A percentile compares a stretch with the other conserved stretches of the same genome.
These are phyloP conservation scores for Diachasma alloeum DNA, from an alignment of 1,140 invertebrate genomes.

Conservation along the genomic window DNA sequence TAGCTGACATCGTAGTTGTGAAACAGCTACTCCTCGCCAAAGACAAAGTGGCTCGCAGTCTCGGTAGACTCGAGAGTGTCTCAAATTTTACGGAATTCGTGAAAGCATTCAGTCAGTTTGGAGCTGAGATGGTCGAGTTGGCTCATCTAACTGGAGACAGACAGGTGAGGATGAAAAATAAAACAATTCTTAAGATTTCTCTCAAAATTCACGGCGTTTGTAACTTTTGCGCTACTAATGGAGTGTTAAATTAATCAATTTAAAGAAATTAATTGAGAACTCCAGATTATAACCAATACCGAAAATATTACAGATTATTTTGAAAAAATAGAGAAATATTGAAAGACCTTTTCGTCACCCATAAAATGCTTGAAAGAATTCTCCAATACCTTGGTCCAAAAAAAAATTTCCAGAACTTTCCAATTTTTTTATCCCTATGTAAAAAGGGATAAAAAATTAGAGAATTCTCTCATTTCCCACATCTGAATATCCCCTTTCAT, in stretches of 20 bases:
- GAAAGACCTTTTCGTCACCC: neutral
- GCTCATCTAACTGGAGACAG: conserved; percentile 87
- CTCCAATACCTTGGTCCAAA: neutral
- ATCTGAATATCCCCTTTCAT: too few relatives aligned
- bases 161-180: conserved; percentile 46
- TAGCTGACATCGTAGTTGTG: conserved; percentile 98
- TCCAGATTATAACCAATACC: too few relatives aligned
- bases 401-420: neutral
- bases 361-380: neutral
- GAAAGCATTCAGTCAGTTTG: conserved; percentile 97
- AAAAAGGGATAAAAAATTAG: too few relatives aligned
- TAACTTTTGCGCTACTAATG: too few relatives aligned
- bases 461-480: too few relatives aligned
- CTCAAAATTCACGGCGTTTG: too few relatives aligned
- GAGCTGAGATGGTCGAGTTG: conserved; percentile 97
- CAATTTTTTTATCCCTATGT: too few relatives aligned
- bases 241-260: too few relatives aligned
- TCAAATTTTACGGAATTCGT: conserved; percentile 99
- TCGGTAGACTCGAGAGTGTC: conserved; percentile 90
- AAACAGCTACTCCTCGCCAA: conserved; percentile 95
- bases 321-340: neutral
- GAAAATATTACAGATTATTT: too few relatives aligned
- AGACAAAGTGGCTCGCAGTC: conserved; percentile 90
- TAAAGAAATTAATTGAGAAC: too few relatives aligned
- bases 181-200: neutral